Evolutionary conservation across 2,113 vertebrate species (phyloP), one percentile per base, ranked within the genome.

Genomic region (Dasyornis broadbenti): DNA sequence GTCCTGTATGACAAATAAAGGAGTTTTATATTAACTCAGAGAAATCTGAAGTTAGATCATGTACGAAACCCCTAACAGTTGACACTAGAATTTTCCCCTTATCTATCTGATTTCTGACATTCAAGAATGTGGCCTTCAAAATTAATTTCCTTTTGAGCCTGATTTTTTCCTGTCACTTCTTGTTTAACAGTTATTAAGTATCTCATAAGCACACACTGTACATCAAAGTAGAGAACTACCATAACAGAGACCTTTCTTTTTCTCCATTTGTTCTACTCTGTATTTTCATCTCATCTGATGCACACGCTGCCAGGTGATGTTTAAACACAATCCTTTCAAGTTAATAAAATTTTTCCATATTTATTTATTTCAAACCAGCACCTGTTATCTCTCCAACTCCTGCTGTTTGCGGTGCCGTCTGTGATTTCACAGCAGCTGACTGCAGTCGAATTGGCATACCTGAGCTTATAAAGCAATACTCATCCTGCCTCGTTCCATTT

Each of bases 131-230:
- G 87, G 94, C 75, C 85, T 96, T 92, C 85, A 86, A 90, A 95
- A 96, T 93, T 90, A 93, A 93, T 96, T 96, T 96, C 90, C 82
- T 96, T 95, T 82, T 63, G 30, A 80, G 63, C n/a, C 47, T 5
- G 13, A 56, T 39, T 91, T 90, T 89, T 92, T 92, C 13, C 72
- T 80, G 53, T 68, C 80, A 85, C 68, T 81, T 86, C 90, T 88
- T 90, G 44, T 93, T 93, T 86, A 94, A 86, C 66, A 90, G 85
- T 83, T 75, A 95, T 82, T 78, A 95, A 85, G 53, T 69, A 89
- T 77, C 84, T 95, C 80, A 56, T 71, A 92, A 92, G 65, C 69
- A 92, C 73, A 89, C 33, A 9, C 13, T 71, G 76, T 82, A 86
- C 52, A 91, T 82, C 77, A 88, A 76, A 84, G 81, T 2, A n/a